phyloP scores from a whole-genome alignment of 2,797 vertebrate genomes.

The Siniperca undulata region DNA sequence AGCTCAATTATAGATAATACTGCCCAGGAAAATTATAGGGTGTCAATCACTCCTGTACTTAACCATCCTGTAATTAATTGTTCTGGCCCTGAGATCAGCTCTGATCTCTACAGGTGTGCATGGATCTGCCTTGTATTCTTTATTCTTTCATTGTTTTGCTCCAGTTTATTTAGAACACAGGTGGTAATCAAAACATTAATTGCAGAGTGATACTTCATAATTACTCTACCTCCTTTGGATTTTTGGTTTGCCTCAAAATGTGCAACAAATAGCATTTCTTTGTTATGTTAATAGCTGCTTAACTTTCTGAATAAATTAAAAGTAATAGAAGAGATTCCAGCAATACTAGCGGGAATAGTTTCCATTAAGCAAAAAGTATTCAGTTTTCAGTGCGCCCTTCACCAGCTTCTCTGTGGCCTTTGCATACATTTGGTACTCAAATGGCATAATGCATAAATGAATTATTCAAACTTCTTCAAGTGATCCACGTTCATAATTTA shows the following conservation, averaged over 20 bases:
- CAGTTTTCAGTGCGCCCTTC: not conserved
- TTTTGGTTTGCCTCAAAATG: not conserved
- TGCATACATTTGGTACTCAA: constrained; percentile 27
- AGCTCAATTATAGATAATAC: constrained; percentile 76
- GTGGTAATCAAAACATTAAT: constrained; percentile 30
- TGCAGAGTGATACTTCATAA: constrained; percentile 36
- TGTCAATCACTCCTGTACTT: constrained; percentile 66
- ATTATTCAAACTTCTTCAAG: constrained; percentile 58
- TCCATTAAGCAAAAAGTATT: not conserved
- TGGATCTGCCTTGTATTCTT: constrained; percentile 13
- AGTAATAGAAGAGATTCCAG: not conserved
- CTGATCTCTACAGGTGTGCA: constrained; percentile 62
- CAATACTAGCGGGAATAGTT: constrained; percentile 1
- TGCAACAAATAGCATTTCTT: constrained; percentile 1
- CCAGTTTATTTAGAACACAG: constrained; percentile 28
- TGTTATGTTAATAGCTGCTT: constrained; percentile 1
- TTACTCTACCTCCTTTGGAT: constrained; percentile 12
- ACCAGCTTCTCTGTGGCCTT: constrained; percentile 1
- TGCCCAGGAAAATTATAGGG: constrained; percentile 71
- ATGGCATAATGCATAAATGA: constrained; percentile 26
- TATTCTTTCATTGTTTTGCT: constrained; percentile 12
- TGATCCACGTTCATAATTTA: constrained; percentile 45
- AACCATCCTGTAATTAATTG: constrained; percentile 75
- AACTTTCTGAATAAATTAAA: constrained; percentile 37
- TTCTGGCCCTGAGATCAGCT: constrained; percentile 56